Evolutionary conservation across 2,888 invertebrate species (phyloP).

Genomic region (Uropetala carovei): DNA sequence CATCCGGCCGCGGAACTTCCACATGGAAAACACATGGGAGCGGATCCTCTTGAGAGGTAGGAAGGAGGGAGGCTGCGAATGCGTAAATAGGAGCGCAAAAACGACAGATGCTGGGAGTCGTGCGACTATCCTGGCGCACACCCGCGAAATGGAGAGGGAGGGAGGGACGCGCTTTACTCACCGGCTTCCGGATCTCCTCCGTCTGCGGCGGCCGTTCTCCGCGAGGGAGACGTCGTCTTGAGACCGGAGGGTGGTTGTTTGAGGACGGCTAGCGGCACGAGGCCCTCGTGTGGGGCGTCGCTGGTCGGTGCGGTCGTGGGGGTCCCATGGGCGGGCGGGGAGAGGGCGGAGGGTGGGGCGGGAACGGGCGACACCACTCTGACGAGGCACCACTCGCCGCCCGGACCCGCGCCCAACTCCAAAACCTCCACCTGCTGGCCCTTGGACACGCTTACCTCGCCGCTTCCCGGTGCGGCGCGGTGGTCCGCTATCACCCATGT

Average conservation of each 20-base stretch:
- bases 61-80: slow-evolving; percentile 72
- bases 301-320: background rate
- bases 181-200: slow-evolving; percentile 61
- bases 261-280: slow-evolving; percentile 88
- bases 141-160: no score
- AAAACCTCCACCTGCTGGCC: slow-evolving; percentile 96
- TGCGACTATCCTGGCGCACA: no score
- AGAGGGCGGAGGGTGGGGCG: slow-evolving; percentile 69
- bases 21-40: slow-evolving; percentile 68
- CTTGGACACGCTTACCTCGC: slow-evolving; percentile 90
- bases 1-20: slow-evolving; percentile 69
- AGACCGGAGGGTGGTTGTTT: slow-evolving; percentile 83
- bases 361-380: slow-evolving; percentile 74
- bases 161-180: slow-evolving; percentile 66
- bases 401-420: slow-evolving; percentile 82
- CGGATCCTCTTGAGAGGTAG: background rate
- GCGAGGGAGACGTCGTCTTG: slow-evolving; percentile 77
- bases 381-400: slow-evolving; percentile 79
- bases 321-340: slow-evolving; percentile 73
- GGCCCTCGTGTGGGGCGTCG: slow-evolving; percentile 81
- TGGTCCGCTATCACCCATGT: slow-evolving; percentile 95
- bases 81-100: slow-evolving; percentile 70
- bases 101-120: slow-evolving; percentile 9
- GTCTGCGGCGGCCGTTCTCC: slow-evolving; percentile 71
- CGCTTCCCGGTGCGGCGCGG: slow-evolving; percentile 83